A percentile compares a stretch with the other conserved stretches of the same genome.
These are phyloP conservation scores for Sterrhoptilus dennistouni DNA, from an alignment of 2,113 vertebrate species.

Conservation along the genomic window DNA sequence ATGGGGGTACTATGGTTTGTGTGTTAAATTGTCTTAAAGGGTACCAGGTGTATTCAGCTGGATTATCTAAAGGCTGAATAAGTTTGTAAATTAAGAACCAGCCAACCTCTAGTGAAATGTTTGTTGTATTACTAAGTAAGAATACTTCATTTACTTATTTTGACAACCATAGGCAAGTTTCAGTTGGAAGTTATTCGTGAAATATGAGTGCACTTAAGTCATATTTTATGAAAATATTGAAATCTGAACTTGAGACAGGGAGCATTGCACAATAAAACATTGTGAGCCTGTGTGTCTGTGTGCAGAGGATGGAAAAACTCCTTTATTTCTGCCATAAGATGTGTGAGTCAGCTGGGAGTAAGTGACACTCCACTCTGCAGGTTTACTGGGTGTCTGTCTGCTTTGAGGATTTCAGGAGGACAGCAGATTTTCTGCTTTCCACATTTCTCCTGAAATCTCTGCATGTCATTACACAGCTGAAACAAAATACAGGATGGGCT, in stretches of 20 bases:
- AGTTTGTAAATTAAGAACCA: background rate
- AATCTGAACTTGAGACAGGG: background rate
- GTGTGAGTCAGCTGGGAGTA: background rate
- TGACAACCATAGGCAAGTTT: background rate
- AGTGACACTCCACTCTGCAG: background rate
- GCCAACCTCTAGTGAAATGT: background rate
- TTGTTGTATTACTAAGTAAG: background rate
- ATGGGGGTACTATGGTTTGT: background rate
- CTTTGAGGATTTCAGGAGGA: background rate
- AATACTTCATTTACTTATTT: background rate
- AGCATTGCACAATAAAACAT: background rate
- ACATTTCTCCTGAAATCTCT: constrained; percentile 4
- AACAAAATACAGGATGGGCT: background rate
- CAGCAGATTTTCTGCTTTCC: background rate
- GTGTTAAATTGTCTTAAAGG: background rate
- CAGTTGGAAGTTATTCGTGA: background rate
- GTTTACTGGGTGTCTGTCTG: background rate
- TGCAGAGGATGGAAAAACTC: background rate
- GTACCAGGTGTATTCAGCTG: background rate
- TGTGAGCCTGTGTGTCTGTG: background rate
- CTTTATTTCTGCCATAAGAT: background rate
- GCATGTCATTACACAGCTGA: background rate
- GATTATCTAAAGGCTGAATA: background rate
- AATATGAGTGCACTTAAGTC: background rate
- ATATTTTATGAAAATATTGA: constrained; percentile 2